Base-by-base conservation (phyloP, 2,888 invertebrate species). In the Apantesis nais region DNA sequence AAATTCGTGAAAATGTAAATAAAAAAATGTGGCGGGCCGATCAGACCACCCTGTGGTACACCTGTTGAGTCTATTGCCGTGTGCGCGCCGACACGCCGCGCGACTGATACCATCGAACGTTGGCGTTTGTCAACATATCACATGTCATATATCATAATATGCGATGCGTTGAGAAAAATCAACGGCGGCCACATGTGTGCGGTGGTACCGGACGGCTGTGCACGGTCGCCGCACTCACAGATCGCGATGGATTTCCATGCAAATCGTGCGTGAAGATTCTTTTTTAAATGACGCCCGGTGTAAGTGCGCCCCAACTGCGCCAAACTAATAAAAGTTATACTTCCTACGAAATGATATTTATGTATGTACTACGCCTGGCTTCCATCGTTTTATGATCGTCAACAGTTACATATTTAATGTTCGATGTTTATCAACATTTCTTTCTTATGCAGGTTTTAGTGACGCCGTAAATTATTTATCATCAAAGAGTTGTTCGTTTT, bases 361-460 rank as follows among this genome's bases (percentile, higher is more conserved):
- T 88, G 89, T 89, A 88, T 87, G 87, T 88, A 89, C 85, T 88
- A 88, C 86, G 93, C 91, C 94, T 94, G 94, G 93, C 89, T 89
- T 92, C 90, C 88, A 90, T 93, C 89, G 69, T 90, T 90, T 95
- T 94, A 95, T 86, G 93, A 94, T 93, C 91, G 89, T 92, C 93
- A 93, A 93, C 94, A 93, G 95, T 95, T 94, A 94, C 93, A 94
- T 94, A 94, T 94, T 94, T 93, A 93, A 94, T 94, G 93, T 92
- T 92, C 93, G 92, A 93, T 94, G 95, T 95, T 94, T 95, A 95
- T 95, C 94, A 95, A 94, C 94, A 95, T 91, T 94, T 94, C 92
- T 94, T 95, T 94, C 94, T 94, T 93, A 93, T 93, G 90, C 93
- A 93, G 92, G 92, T 93, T 94, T 94, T 94, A 95, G 91, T 93